These are phyloP conservation scores for Sarcophaga subvicina DNA, from an alignment of 2,888 invertebrate species.

Conservation along the genomic window DNA sequence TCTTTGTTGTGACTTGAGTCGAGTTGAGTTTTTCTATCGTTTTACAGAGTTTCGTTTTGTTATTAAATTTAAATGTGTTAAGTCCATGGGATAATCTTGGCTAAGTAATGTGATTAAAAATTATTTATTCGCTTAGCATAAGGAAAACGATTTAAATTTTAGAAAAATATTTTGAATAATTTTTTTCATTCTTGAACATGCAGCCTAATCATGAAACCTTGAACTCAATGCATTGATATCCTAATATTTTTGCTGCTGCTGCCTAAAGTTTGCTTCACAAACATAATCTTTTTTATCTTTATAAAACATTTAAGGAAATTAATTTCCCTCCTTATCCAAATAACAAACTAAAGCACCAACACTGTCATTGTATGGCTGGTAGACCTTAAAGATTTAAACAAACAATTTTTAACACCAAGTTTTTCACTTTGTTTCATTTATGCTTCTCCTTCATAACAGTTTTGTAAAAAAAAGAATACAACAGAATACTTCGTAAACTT, in stretches of 20 bases:
- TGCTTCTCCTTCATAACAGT: too few species aligned
- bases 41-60: not conserved
- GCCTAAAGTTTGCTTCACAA: not conserved
- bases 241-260: too few species aligned
- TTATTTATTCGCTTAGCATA: not conserved
- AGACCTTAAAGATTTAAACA: too few species aligned
- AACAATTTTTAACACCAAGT: too few species aligned
- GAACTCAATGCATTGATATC: too few species aligned
- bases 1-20: not conserved
- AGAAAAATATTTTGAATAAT: not conserved
- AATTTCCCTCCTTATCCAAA: not conserved
- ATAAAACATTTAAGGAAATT: slow-evolving; percentile 3
- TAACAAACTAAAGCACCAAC: too few species aligned
- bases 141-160: not conserved
- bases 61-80: slow-evolving; percentile 51
- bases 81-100: slow-evolving; percentile 36
- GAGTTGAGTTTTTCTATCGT: slow-evolving; percentile 10
- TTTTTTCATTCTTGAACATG: not conserved
- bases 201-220: too few species aligned
- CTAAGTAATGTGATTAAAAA: slow-evolving; percentile 42
- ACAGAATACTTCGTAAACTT: slow-evolving; percentile 15
- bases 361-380: too few species aligned
- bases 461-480: too few species aligned
- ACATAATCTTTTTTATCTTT: slow-evolving; percentile 28
- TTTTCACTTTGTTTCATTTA: too few species aligned